Evolutionary conservation across 1,140 invertebrate species (phyloP).

Genomic region (Ceratosolen solmsi): DNA sequence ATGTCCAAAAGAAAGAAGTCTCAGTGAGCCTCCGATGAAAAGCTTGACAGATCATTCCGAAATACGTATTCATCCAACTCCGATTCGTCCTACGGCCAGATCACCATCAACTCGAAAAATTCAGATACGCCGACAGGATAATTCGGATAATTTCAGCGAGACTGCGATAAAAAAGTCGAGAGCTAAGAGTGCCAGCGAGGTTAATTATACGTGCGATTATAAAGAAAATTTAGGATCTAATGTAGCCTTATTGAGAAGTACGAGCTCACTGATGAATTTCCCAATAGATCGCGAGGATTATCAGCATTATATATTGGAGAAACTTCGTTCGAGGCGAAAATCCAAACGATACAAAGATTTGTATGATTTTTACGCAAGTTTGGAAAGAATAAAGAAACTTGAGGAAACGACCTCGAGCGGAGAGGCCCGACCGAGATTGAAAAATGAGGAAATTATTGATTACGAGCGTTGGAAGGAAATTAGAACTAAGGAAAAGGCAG

Average conservation of each 20-base stretch:
- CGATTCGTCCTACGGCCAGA: slow-evolving; percentile 75
- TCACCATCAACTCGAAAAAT: slow-evolving; percentile 81
- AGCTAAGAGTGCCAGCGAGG: slow-evolving; percentile 78
- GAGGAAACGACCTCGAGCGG: slow-evolving; percentile 82
- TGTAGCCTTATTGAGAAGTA: slow-evolving; percentile 67
- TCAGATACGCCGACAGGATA: slow-evolving; percentile 69
- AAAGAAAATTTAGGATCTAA: slow-evolving; percentile 64
- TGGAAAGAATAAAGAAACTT: slow-evolving; percentile 88
- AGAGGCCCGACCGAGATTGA: slow-evolving; percentile 81
- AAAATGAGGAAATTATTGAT: slow-evolving; percentile 86
- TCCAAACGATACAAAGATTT: slow-evolving; percentile 89
- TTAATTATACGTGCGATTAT: slow-evolving; percentile 60
- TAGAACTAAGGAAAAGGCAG: slow-evolving; percentile 84
- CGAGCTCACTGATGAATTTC: slow-evolving; percentile 69
- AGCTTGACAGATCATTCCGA: slow-evolving; percentile 63
- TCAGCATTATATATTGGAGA: slow-evolving; percentile 81
- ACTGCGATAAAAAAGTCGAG: slow-evolving; percentile 68
- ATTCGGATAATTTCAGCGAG: slow-evolving; percentile 54
- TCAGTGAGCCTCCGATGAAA: slow-evolving; percentile 71
- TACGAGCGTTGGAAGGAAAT: slow-evolving; percentile 90
- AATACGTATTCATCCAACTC: too few relatives aligned
- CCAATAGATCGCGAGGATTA: slow-evolving; percentile 76
- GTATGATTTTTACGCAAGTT: slow-evolving; percentile 87
- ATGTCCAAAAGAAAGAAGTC: slow-evolving; percentile 67
- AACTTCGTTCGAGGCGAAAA: slow-evolving; percentile 81